These are phyloP conservation scores for Drosophila setifemur DNA, from an alignment of 1,140 invertebrate species.

Conservation along the genomic window DNA sequence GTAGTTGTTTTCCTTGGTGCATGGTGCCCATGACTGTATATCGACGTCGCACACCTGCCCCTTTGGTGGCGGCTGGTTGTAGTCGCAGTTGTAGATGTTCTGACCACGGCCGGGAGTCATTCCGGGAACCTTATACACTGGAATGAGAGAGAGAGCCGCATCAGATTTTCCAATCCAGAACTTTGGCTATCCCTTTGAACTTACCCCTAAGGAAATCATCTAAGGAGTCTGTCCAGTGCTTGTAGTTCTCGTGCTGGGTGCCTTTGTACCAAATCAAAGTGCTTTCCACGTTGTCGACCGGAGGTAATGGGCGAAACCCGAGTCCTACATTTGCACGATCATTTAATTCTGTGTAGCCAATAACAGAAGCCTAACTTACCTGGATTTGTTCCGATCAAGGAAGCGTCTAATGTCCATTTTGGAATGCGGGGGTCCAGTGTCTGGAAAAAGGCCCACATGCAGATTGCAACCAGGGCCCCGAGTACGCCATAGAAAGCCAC, in stretches of 20 bases:
- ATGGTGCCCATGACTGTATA: constrained; percentile 86
- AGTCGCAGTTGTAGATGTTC: constrained; percentile 87
- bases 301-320: constrained; percentile 96
- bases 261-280: constrained; percentile 96
- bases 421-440: constrained; percentile 94
- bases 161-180: not conserved
- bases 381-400: constrained; percentile 95
- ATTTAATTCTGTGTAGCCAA: not conserved
- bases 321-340: constrained; percentile 84
- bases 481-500: constrained; percentile 94
- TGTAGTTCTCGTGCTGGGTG: constrained; percentile 88
- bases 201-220: constrained; percentile 89
- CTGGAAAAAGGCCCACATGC: constrained; percentile 95
- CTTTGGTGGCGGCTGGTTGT: constrained; percentile 84
- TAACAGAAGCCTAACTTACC: constrained; percentile 84
- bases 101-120: constrained; percentile 86
- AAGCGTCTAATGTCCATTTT: constrained; percentile 90
- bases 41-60: constrained; percentile 90
- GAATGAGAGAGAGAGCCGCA: not conserved
- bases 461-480: constrained; percentile 92
- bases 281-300: constrained; percentile 91
- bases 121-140: constrained; percentile 88
- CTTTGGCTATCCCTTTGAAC: no score
- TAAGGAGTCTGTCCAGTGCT: constrained; percentile 90
- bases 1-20: constrained; percentile 88